These are phyloP conservation scores for Phymorhynchus buccinoides DNA, from an alignment of 1,140 invertebrate genomes.

Conservation along the genomic window DNA sequence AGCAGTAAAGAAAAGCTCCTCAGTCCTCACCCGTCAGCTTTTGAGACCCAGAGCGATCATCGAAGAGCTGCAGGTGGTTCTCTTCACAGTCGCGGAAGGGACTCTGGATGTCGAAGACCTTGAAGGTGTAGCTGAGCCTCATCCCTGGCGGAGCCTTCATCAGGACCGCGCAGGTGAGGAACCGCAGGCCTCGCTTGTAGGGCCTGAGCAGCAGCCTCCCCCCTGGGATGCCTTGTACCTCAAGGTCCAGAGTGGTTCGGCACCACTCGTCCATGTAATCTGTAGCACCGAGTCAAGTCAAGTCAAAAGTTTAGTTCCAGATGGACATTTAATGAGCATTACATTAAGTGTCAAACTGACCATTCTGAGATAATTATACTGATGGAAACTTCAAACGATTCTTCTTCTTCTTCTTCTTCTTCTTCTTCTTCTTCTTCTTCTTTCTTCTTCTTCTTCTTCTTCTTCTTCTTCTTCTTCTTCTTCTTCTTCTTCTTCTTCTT, in stretches of 20 bases:
- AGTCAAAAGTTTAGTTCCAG: too few relatives aligned
- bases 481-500: too few relatives aligned
- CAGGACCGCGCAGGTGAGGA: slow-evolving; percentile 41
- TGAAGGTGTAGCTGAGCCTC: slow-evolving; percentile 43
- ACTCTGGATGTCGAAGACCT: slow-evolving; percentile 39
- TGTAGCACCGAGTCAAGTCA: neutral
- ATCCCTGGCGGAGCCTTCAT: slow-evolving; percentile 40
- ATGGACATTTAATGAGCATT: too few relatives aligned
- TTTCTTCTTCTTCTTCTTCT: too few relatives aligned
- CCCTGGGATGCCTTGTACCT: neutral
- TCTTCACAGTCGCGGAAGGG: slow-evolving; percentile 43
- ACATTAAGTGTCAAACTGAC: too few relatives aligned
- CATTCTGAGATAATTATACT: too few relatives aligned
- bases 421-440: too few relatives aligned
- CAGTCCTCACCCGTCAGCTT: slow-evolving; percentile 41
- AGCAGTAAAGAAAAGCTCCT: too few relatives aligned
- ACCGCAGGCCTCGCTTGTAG: slow-evolving; percentile 12
- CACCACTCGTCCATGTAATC: slow-evolving; percentile 49
- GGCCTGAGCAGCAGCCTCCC: slow-evolving; percentile 44
- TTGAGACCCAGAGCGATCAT: neutral
- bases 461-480: too few relatives aligned
- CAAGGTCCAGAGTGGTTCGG: slow-evolving; percentile 44
- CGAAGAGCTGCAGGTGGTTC: slow-evolving; percentile 48
- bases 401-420: too few relatives aligned
- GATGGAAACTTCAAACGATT: too few relatives aligned